Percentiles rank a stretch among this genome's conserved stretches.
Conservation (phyloP, 2,888 invertebrate species). For the Euproctis similis region DNA sequence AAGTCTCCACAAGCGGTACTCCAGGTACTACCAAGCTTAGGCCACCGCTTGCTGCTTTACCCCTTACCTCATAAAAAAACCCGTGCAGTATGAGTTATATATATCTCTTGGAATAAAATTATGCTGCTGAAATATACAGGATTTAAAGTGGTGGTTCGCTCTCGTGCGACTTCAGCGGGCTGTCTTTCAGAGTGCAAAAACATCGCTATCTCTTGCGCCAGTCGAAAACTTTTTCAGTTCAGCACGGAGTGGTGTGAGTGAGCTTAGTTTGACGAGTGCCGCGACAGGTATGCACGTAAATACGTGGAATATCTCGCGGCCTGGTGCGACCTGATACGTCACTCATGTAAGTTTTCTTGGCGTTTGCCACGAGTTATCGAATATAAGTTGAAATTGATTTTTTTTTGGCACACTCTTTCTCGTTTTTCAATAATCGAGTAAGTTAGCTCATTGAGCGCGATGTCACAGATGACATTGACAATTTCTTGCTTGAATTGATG, state of each 20-base stretch:
- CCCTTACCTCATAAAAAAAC: too few species aligned
- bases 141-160: too few species aligned
- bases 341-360: slow-evolving; percentile 62
- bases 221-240: slow-evolving; percentile 59
- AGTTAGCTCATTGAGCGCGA: slow-evolving; percentile 16
- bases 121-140: too few species aligned
- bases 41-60: too few species aligned
- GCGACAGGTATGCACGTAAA: slow-evolving; percentile 39
- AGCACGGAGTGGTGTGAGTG: slow-evolving; percentile 30
- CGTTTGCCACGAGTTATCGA: slow-evolving; percentile 36
- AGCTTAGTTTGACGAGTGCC: slow-evolving; percentile 59
- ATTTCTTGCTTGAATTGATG: too few species aligned
- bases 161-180: slow-evolving; percentile 15
- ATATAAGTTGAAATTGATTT: slow-evolving; percentile 41
- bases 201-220: slow-evolving; percentile 48
- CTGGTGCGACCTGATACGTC: slow-evolving; percentile 59
- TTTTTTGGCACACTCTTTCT: slow-evolving; percentile 20
- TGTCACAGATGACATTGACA: slow-evolving; percentile 21
- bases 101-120: too few species aligned
- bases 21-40: too few species aligned
- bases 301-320: slow-evolving; percentile 39
- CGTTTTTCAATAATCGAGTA: slow-evolving; percentile 13
- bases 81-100: too few species aligned
- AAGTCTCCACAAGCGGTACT: too few species aligned
- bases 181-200: slow-evolving; percentile 33